These are phyloP conservation scores for Tetragnatha versicolor DNA, from an alignment of 1,140 invertebrate species.

Conservation along the genomic window DNA sequence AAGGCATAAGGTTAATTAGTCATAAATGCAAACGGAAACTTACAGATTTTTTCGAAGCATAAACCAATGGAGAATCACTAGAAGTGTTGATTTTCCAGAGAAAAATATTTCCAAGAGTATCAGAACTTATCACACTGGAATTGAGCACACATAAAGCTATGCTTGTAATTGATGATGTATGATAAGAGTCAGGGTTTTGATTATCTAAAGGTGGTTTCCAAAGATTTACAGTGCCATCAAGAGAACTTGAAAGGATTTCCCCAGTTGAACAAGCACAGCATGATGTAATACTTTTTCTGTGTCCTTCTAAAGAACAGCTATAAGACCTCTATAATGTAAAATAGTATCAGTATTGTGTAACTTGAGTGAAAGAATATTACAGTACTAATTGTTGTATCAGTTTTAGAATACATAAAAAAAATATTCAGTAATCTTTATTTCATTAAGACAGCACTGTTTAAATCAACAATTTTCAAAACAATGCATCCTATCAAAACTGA, in stretches of 20 bases:
- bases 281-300: conserved; percentile 42
- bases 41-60: conserved; percentile 31
- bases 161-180: conserved; percentile 1
- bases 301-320: conserved; percentile 35
- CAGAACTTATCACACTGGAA: conserved; percentile 1
- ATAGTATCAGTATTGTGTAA: not conserved
- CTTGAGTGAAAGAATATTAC: not conserved
- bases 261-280: conserved; percentile 9
- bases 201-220: conserved; percentile 12
- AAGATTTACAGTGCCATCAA: conserved; percentile 42
- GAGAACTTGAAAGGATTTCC: conserved; percentile 35
- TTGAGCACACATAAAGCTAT: not conserved
- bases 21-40: not conserved
- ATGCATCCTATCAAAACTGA: not conserved
- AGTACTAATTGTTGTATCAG: not conserved
- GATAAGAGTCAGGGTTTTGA: not conserved
- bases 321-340: conserved; percentile 24
- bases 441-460: not conserved
- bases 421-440: not conserved
- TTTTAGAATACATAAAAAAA: not conserved
- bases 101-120: conserved; percentile 23
- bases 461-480: not conserved
- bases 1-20: not conserved
- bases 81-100: conserved; percentile 20
- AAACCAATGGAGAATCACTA: not conserved